Percentiles rank a stretch among this genome's conserved stretches.
phyloP scores from a whole-genome alignment of 2,888 invertebrate genomes.

The Calameuta filiformis region DNA sequence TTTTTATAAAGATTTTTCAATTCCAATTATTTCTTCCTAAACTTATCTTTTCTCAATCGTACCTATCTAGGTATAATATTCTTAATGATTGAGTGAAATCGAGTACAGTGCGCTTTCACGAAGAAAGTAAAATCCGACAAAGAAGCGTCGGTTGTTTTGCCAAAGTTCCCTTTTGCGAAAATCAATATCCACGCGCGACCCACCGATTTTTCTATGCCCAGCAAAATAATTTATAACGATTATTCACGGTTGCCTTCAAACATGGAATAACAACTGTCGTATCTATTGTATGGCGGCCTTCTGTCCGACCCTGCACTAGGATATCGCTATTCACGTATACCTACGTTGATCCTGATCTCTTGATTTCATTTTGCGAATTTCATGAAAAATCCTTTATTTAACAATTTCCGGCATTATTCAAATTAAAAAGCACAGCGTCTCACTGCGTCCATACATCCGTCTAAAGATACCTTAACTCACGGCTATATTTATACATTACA shows the following conservation, averaged over 20 bases:
- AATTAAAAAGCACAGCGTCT: neutral
- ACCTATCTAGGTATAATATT: neutral
- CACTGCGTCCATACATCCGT: neutral
- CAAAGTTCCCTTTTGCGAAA: conserved; percentile 11
- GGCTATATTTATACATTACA: neutral
- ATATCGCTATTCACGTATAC: conserved; percentile 10
- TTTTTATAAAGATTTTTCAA: neutral
- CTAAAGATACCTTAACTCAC: neutral
- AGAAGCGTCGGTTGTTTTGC: conserved; percentile 4
- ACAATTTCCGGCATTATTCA: neutral
- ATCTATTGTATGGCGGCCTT: conserved; percentile 33
- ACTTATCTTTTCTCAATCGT: neutral
- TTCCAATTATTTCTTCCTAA: neutral
- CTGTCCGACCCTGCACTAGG: neutral
- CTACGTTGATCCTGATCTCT: conserved; percentile 52
- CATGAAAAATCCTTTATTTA: neutral
- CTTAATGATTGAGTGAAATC: neutral
- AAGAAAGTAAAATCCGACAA: neutral
- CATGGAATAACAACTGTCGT: conserved; percentile 35
- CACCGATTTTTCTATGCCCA: neutral
- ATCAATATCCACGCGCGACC: conserved; percentile 4
- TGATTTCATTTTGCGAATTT: conserved; percentile 44
- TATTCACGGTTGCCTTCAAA: conserved; percentile 52
- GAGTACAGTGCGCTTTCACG: neutral
- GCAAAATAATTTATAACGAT: conserved; percentile 47